phyloP scores from a whole-genome alignment of 2,113 vertebrate genomes.

The Leucopsar rothschildi region DNA sequence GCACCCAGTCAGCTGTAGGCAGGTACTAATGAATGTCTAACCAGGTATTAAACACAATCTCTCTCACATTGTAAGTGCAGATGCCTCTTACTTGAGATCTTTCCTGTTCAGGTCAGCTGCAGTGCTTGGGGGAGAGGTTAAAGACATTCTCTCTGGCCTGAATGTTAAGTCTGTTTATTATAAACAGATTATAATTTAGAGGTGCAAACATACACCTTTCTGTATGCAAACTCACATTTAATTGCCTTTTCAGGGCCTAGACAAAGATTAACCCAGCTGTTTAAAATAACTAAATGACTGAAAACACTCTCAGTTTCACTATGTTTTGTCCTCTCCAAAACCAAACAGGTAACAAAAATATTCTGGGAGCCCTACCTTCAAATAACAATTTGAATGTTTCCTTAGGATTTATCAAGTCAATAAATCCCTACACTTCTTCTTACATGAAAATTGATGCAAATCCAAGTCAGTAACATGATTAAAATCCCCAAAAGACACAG shows the following conservation, averaged over 20 bases:
- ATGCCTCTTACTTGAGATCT: not conserved
- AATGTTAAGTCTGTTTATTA: not conserved
- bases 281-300: not conserved
- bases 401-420: not conserved
- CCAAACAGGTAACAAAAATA: not conserved
- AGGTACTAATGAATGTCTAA: not conserved
- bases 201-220: not conserved
- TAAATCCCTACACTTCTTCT: not conserved
- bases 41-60: not conserved
- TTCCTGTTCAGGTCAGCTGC: not conserved
- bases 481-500: not conserved
- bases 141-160: not conserved
- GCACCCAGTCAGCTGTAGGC: not conserved
- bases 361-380: not conserved
- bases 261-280: constrained; percentile 36
- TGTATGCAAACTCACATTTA: not conserved
- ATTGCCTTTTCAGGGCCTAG: not conserved
- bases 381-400: not conserved
- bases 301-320: not conserved
- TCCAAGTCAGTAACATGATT: not conserved
- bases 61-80: not conserved
- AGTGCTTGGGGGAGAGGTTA: not conserved
- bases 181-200: not conserved
- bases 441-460: not conserved
- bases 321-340: not conserved